phyloP scores from a whole-genome alignment of 2,888 invertebrate genomes.

The Hoplodrina ambigua region DNA sequence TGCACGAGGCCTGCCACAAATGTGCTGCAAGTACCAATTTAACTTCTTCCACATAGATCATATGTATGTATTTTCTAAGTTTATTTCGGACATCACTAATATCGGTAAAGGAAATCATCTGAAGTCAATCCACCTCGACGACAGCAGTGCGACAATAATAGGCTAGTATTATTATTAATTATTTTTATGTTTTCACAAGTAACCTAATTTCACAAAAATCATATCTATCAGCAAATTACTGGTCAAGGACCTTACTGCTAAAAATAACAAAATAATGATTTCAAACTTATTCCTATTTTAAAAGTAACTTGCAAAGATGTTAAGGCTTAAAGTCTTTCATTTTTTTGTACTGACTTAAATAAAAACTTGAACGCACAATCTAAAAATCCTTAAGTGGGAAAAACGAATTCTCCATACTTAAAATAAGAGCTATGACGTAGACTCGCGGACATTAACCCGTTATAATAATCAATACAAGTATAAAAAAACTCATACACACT shows the following conservation, averaged over 20 bases:
- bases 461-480: not conserved
- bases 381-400: not conserved
- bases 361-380: not conserved
- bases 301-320: not conserved
- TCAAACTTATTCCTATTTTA: not conserved
- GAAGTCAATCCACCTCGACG: too few relatives aligned
- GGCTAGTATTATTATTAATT: too few relatives aligned
- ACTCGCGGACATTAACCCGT: not conserved
- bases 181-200: too few relatives aligned
- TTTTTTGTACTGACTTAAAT: not conserved
- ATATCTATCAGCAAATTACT: too few relatives aligned
- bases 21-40: too few relatives aligned
- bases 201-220: too few relatives aligned
- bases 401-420: not conserved
- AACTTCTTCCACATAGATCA: too few relatives aligned
- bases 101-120: too few relatives aligned
- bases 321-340: not conserved
- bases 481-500: not conserved
- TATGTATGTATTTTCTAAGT: too few relatives aligned
- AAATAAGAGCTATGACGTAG: not conserved
- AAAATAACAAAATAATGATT: not conserved
- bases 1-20: too few relatives aligned
- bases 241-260: not conserved
- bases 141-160: too few relatives aligned
- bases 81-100: too few relatives aligned